Conservation (phyloP, 2,113 vertebrate genomes). For the Rhinopomastus cyanomelas region DNA sequence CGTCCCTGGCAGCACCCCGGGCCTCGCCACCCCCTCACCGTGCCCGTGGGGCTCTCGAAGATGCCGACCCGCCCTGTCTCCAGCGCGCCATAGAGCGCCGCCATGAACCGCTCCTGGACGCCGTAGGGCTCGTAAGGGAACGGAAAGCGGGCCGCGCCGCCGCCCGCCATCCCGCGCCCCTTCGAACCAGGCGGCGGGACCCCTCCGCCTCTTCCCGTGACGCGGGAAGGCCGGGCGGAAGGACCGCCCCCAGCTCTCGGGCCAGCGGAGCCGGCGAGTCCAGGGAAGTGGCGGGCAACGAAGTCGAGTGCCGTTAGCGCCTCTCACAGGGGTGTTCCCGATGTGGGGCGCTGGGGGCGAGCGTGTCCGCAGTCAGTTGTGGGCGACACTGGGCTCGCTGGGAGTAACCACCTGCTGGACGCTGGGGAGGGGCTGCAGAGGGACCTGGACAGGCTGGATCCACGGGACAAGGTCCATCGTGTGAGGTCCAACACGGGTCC, state of each 20-base stretch:
- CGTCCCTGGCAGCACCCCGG: too few species aligned
- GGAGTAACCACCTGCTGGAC: not conserved
- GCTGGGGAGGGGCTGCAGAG: not conserved
- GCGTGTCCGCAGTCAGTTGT: not conserved
- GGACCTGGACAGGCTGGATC: not conserved
- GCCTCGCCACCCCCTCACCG: slow-evolving; percentile 72
- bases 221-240: not conserved
- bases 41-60: slow-evolving; percentile 96
- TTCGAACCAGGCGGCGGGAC: not conserved
- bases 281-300: too few species aligned
- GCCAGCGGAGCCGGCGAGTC: too few species aligned
- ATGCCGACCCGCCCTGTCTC: slow-evolving; percentile 88
- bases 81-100: slow-evolving; percentile 81
- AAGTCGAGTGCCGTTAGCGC: too few species aligned
- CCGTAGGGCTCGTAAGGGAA: slow-evolving; percentile 88
- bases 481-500: not conserved
- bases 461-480: not conserved
- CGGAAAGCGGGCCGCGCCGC: slow-evolving; percentile 69
- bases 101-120: slow-evolving; percentile 92
- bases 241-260: fast-evolving
- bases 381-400: too few species aligned
- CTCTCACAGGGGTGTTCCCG: too few species aligned
- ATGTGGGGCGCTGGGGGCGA: not conserved
- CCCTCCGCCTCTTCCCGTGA: not conserved
- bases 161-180: not conserved